A percentile compares a stretch with the other conserved stretches of the same genome.
Conservation (phyloP, 2,888 invertebrate genomes). For the Nomada lathburiana region DNA sequence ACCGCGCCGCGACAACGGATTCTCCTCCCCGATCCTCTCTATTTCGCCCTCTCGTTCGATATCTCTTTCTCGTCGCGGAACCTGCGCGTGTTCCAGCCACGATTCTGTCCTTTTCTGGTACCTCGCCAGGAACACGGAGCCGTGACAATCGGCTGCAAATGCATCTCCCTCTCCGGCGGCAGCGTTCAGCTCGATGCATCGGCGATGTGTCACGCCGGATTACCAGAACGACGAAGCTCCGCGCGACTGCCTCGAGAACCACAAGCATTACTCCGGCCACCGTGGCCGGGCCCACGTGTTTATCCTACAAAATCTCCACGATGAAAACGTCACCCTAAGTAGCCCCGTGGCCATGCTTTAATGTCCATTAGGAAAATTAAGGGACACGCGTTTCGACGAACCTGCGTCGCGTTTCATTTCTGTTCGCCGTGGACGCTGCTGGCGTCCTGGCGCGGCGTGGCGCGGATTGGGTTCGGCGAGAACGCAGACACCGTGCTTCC, state of each 20-base stretch:
- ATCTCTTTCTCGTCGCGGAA: neutral
- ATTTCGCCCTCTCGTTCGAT: neutral
- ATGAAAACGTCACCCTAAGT: slow-evolving; percentile 66
- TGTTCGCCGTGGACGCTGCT: neutral
- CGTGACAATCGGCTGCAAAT: slow-evolving; percentile 67
- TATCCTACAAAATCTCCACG: slow-evolving; percentile 64
- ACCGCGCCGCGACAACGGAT: slow-evolving; percentile 49
- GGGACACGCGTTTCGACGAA: slow-evolving; percentile 33
- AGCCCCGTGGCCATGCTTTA: slow-evolving; percentile 45
- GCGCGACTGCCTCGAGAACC: slow-evolving; percentile 63
- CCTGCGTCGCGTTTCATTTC: slow-evolving; percentile 32
- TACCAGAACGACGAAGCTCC: slow-evolving; percentile 61
- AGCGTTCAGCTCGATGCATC: slow-evolving; percentile 64
- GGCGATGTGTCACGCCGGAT: slow-evolving; percentile 69
- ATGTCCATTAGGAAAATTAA: slow-evolving; percentile 65
- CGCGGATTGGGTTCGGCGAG: too few relatives aligned
- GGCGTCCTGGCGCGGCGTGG: neutral
- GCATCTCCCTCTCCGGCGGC: slow-evolving; percentile 52
- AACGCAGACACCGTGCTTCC: too few relatives aligned
- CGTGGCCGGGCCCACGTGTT: slow-evolving; percentile 52
- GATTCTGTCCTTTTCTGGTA: slow-evolving; percentile 39
- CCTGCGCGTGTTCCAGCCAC: neutral
- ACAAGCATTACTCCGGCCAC: slow-evolving; percentile 60
- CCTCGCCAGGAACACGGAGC: slow-evolving; percentile 54
- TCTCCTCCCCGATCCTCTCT: neutral